Base-by-base conservation (phyloP, 2,113 vertebrate genomes). In the Echinops telfairi region DNA sequence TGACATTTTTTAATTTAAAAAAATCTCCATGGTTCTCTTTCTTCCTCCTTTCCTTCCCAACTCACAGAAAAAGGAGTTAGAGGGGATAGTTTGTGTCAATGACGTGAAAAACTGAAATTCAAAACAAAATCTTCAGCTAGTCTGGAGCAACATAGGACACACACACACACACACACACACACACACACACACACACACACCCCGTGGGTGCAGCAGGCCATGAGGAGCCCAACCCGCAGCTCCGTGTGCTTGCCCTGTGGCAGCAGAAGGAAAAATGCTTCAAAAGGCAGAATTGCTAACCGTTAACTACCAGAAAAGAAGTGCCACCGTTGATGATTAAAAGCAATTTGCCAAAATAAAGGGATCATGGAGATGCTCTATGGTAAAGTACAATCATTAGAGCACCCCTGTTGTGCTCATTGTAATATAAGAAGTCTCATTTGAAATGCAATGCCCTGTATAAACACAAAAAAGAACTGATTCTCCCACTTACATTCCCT, bases 331-430 rank as follows among this genome's bases (percentile, higher is more conserved):
- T 81, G 53, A 60, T 76, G 73, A 73, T 57, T 76, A 33, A 60
- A 80, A 73, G 33, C 29, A 82, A 31, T 40, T 87, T 84, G 66
- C 58, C 53, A 68, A 78, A 92, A 71, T 83, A 62, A 94, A 81
- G 77, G 20, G 31, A 6, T 86, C 43, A 4, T 85, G 19, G 23
- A 86, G 81, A 60, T 68, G 4, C 40, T 83, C 0, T 53, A 23
- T 86, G 29, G 0, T 62, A 64, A 31, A 88, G 36, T 60, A 5
- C 19, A 62, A n/a, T n/a, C n/a, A n/a, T n/a, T n/a, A n/a, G n/a
- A 4, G 29, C 23, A 10, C 43, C 43, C 43, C 47, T 53, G 47
- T 36, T 89, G 17, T 16, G 29, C 27, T 91, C 43, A 47, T 53
- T 80, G 10, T 86, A n/a, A 83, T 58, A 19, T 2, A 31, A 57